phyloP scores from a whole-genome alignment of 2,797 vertebrate genomes.

The Ptychadena robeensis region DNA sequence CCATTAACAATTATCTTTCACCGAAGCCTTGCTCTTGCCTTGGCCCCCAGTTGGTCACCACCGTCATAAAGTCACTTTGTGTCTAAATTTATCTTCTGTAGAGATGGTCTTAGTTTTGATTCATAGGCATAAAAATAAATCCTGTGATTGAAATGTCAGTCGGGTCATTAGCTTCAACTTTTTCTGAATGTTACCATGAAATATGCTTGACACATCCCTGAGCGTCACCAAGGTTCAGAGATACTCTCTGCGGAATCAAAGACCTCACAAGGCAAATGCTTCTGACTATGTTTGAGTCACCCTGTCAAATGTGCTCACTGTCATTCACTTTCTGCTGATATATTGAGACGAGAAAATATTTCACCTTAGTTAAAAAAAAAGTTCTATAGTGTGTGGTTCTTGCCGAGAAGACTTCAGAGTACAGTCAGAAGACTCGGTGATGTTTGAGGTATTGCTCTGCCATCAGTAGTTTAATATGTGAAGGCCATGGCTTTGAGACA shows the following conservation, averaged over 20 bases:
- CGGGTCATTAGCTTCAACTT: conserved; percentile 36
- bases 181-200: conserved; percentile 33
- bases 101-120: background rate
- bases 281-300: conserved; percentile 55
- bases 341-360: conserved; percentile 51
- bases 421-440: conserved; percentile 49
- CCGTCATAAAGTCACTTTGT: background rate
- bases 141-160: conserved; percentile 34
- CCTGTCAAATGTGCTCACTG: conserved; percentile 53
- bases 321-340: conserved; percentile 52
- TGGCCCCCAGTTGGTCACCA: background rate
- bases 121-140: background rate
- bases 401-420: conserved; percentile 49
- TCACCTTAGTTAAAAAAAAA: conserved; percentile 61
- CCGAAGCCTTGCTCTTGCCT: background rate
- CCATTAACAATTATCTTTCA: background rate
- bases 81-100: conserved; percentile 9
- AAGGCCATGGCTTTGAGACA: background rate
- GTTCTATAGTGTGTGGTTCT: background rate
- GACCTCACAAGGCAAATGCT: conserved; percentile 54
- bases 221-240: conserved; percentile 47
- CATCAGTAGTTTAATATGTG: background rate
- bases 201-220: conserved; percentile 36
- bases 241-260: conserved; percentile 47
- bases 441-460: conserved; percentile 53